Base-by-base conservation (phyloP, 2,113 vertebrate genomes). In the Amphiprion ocellaris region DNA sequence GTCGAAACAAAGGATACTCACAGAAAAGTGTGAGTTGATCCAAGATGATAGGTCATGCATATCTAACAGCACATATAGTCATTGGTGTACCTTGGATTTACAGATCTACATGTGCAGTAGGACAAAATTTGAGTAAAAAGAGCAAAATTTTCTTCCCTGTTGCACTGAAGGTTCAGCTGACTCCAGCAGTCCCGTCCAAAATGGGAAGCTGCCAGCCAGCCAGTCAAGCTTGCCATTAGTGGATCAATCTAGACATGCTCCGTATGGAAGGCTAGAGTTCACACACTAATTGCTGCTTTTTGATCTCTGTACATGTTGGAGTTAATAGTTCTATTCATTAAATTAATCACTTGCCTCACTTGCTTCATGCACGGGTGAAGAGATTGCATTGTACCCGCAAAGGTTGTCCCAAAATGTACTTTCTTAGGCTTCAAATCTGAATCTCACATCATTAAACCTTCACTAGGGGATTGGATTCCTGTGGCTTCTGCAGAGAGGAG, bases 261-360 rank as follows among this genome's bases (percentile, higher is more conserved):
- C 54, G 60, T 81, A 21, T 60, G 78, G 39, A 46, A 52, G 65
- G 52, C 73, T 15, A 53, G 70, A 89, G 84, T 87, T 90, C 86
- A 79, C 55, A 16, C 41, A 11, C 73, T 89, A 87, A 93, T 91
- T 90, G 87, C 74, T 67, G 69, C 81, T 77, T 83, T 89, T 87
- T 87, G 84, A 86, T 77, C 88, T 46, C 33, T 52, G 60, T 73
- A 67, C 81, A 78, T 68, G 79, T 84, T 68, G 6, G 54, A 74
- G 61, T 85, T 87, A 85, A 89, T 89, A 83, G 74, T 85, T 86
- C 71, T 50, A 62, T 85, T 89, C 87, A 90, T 80, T 85, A 56
- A 54, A 58, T 49, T 77, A 87, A 84, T 86, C 55, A 47, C 77
- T 64, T 46, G 39, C 64, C 55, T 30, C 61, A 26, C 30, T 37